Base-by-base conservation (phyloP, 2,113 vertebrate species). In the Caracal caracal region DNA sequence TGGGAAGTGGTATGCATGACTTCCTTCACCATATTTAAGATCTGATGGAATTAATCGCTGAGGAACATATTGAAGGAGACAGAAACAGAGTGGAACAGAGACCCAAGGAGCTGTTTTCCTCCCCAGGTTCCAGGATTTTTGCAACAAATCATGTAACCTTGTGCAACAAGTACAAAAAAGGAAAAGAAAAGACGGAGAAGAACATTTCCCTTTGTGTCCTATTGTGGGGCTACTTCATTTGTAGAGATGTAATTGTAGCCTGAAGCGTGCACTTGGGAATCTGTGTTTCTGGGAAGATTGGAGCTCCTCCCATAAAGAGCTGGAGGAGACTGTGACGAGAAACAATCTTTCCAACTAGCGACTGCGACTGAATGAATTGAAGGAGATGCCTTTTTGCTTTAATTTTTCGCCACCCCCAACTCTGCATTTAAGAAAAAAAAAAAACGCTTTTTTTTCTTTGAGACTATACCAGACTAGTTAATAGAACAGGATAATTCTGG, bases 401-500 rank as follows among this genome's bases (percentile, higher is more conserved):
- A 81, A 43, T 84, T 94, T 95, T 76, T 53, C 76, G n/a, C 61
- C 40, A 68, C 66, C 30, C 40, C 83, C 43, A 71, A 78, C 43
- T 61, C 75, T 9, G 68, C 66, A 26, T 86, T 91, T 90, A 94
- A 96, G 20, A 10, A 3, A 0, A 24, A 63, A 82, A 79, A 75
- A 4, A 10, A n/a, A 5, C 40, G 35, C 51, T 40, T 35, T 66
- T 33, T 63, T 59, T 75, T 66, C 47, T 94, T 90, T 91, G 33
- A 90, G 63, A 65, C 40, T 66, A n/a, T 87, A 93, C 70, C 43
- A 96, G 93, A 89, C 93, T 89, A 85, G 79, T 92, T 98, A 97
- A 96, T 94, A 98, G 95, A 96, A 94, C 24, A 95, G 86, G 93
- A 92, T 98, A 94, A 97, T 97, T 97, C 94, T 97, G 79, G 94